These are phyloP conservation scores for Reticulitermes speratus DNA, from an alignment of 1,140 invertebrate species.

Conservation along the genomic window DNA sequence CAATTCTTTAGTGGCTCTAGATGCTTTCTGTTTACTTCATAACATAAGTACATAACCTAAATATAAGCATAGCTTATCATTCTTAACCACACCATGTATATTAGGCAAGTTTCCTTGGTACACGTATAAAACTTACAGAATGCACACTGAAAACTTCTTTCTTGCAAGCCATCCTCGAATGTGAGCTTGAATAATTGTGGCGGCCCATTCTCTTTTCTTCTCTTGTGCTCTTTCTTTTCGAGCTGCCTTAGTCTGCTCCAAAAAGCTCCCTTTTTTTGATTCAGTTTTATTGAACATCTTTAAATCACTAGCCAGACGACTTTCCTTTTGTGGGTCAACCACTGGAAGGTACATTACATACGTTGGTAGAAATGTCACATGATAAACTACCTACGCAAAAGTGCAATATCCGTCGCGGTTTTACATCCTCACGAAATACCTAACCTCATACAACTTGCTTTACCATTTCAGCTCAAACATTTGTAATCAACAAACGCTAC, in stretches of 20 bases:
- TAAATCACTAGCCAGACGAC: neutral
- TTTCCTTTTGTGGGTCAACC: neutral
- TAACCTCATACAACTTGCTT: neutral
- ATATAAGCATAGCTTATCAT: no score
- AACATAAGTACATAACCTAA: no score
- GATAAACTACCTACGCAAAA: neutral
- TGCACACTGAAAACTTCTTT: conserved; percentile 54
- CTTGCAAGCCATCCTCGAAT: conserved; percentile 71
- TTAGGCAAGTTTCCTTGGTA: neutral
- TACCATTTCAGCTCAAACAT: neutral
- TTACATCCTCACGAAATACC: neutral
- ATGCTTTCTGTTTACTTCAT: no score
- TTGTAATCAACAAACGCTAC: neutral
- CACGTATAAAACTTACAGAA: conserved; percentile 57
- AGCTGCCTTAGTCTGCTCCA: conserved; percentile 83
- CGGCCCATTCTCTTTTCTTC: conserved; percentile 70
- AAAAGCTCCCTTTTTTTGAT: conserved; percentile 63
- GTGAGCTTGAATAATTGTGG: conserved; percentile 67
- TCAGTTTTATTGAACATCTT: conserved; percentile 61
- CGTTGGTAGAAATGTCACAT: neutral
- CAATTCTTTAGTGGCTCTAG: no score
- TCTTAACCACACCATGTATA: neutral
- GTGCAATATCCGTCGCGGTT: neutral
- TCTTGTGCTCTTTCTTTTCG: conserved; percentile 80
- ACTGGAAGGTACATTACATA: neutral